Evolutionary conservation across 2,113 vertebrate genomes (phyloP).

Genomic region (Heloderma charlesbogerti): DNA sequence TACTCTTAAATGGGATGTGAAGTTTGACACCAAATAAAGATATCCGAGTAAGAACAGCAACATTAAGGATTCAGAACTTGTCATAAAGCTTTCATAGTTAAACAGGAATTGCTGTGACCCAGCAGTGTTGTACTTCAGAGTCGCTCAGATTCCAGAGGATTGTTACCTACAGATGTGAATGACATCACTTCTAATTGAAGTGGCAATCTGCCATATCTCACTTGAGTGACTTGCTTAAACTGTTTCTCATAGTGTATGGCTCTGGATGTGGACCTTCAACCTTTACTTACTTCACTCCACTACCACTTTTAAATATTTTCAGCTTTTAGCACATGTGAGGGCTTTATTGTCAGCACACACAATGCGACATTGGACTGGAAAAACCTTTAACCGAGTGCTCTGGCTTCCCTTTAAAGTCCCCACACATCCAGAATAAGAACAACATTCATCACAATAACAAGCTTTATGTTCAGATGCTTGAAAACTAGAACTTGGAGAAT

Average conservation of each 20-base stretch:
- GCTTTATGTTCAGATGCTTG: not conserved
- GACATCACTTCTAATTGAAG: slow-evolving; percentile 55
- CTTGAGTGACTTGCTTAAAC: slow-evolving; percentile 54
- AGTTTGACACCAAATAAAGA: slow-evolving; percentile 10
- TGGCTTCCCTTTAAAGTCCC: not conserved
- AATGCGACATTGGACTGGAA: slow-evolving; percentile 14
- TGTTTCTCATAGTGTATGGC: slow-evolving; percentile 40
- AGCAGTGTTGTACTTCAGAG: slow-evolving; percentile 8
- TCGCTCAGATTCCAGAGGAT: slow-evolving; percentile 41
- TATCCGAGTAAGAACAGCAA: not conserved
- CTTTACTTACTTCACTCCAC: slow-evolving; percentile 52
- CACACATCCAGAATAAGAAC: not conserved
- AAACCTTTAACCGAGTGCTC: too few species aligned
- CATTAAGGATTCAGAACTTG: slow-evolving; percentile 33
- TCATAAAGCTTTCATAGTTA: slow-evolving; percentile 25
- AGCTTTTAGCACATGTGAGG: not conserved
- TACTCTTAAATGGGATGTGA: slow-evolving; percentile 4
- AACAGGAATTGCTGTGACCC: not conserved
- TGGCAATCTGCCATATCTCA: slow-evolving; percentile 58
- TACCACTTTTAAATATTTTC: slow-evolving; percentile 59
- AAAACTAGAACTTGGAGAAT: not conserved
- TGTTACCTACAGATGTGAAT: slow-evolving; percentile 45
- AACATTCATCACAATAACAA: not conserved
- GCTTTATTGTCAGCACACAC: slow-evolving; percentile 26
- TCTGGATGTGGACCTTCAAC: slow-evolving; percentile 30